phyloP scores from a whole-genome alignment of 92 coral and sea anemone species.

The Paramuricea clavata region DNA sequence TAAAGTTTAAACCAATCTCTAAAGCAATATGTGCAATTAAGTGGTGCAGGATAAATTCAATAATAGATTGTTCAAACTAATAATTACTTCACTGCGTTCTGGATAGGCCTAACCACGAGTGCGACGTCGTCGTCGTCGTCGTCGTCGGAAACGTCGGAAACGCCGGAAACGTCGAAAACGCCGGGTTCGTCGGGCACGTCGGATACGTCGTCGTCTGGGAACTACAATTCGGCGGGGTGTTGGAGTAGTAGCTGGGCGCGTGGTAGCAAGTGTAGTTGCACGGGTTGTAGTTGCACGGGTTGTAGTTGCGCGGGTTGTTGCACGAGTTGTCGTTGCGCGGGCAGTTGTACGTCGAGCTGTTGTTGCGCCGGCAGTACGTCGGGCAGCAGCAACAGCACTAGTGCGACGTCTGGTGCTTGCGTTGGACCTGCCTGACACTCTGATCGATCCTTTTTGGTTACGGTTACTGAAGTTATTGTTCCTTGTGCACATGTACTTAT shows the following conservation, averaged over 20 bases:
- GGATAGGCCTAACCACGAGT: neutral
- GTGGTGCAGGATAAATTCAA: neutral
- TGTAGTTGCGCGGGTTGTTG: neutral
- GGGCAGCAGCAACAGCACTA: too few relatives aligned
- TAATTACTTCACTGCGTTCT: neutral
- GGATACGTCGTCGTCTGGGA: too few relatives aligned
- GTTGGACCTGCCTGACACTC: slow-evolving; percentile 19
- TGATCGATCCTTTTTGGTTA: slow-evolving; percentile 88
- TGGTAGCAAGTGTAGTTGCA: neutral
- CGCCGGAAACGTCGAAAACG: too few relatives aligned
- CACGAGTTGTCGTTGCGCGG: too few relatives aligned
- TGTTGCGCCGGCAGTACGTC: too few relatives aligned
- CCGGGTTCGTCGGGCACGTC: too few relatives aligned
- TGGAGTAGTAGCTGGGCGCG: neutral
- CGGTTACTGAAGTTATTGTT: slow-evolving; percentile 97
- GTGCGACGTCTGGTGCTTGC: neutral
- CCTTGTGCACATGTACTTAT: slow-evolving; percentile 83
- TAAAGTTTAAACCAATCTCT: too few relatives aligned
- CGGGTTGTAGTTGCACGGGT: neutral
- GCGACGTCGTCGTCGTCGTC: neutral
- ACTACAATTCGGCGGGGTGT: neutral
- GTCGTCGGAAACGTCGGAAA: too few relatives aligned
- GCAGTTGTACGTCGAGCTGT: neutral
- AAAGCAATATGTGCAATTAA: neutral
- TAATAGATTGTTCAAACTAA: neutral